phyloP scores from a whole-genome alignment of 2,113 vertebrate species.

The Colius striatus region DNA sequence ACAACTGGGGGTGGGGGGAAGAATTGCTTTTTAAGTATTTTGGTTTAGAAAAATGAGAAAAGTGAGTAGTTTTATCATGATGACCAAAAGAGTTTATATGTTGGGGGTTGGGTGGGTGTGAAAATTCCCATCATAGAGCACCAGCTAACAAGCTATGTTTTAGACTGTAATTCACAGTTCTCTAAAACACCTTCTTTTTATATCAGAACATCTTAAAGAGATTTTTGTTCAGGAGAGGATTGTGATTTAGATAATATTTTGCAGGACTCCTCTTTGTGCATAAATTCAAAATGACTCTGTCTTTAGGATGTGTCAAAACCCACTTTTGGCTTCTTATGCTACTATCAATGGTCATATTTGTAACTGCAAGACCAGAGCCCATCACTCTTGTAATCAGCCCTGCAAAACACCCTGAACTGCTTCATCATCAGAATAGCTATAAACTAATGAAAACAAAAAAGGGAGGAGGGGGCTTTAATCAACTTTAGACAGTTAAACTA shows the following conservation, averaged over 20 bases:
- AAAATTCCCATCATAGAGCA: neutral
- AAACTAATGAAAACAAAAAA: neutral
- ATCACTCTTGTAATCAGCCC: neutral
- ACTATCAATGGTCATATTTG: neutral
- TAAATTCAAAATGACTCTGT: conserved; percentile 51
- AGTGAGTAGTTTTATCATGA: neutral
- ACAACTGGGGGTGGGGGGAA: neutral
- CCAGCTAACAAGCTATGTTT: neutral
- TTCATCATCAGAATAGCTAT: neutral
- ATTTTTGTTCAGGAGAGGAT: neutral
- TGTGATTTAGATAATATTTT: conserved; percentile 10
- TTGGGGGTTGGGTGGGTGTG: neutral
- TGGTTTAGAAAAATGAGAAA: conserved; percentile 23
- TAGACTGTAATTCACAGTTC: neutral
- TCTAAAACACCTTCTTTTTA: neutral
- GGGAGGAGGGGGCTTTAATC: neutral
- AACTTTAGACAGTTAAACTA: neutral
- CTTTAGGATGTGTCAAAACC: neutral
- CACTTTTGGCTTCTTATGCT: neutral
- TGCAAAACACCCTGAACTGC: neutral
- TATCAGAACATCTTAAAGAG: neutral
- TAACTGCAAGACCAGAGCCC: neutral
- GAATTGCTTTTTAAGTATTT: conserved; percentile 41
- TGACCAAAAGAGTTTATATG: neutral
- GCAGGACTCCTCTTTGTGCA: conserved; percentile 15